Evolutionary conservation across 2,888 invertebrate genomes (phyloP).

Genomic region (Drosophila formosana): DNA sequence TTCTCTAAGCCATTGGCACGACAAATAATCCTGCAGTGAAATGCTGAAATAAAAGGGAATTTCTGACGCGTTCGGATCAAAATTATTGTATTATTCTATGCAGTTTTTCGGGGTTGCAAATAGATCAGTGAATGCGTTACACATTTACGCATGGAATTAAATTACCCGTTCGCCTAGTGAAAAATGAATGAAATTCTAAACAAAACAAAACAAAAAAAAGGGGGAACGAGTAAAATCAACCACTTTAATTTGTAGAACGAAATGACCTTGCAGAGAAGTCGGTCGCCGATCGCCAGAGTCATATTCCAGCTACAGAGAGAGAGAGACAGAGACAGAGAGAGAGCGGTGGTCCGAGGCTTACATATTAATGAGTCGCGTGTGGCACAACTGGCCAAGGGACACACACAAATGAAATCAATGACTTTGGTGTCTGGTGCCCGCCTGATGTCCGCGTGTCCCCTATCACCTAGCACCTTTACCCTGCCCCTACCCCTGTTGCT

Average conservation of each 20-base stretch:
- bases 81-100: neutral
- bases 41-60: neutral
- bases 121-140: neutral
- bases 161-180: conserved; percentile 4
- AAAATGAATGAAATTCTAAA: conserved; percentile 18
- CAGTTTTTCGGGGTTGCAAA: conserved; percentile 2
- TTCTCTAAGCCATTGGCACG: too few species aligned
- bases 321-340: neutral
- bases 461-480: conserved; percentile 54
- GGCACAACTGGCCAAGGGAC: conserved; percentile 42
- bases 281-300: conserved; percentile 5
- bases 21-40: neutral
- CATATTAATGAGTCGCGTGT: conserved; percentile 73
- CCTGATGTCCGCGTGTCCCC: conserved; percentile 58
- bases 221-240: conserved; percentile 36
- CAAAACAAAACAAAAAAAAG: conserved; percentile 5
- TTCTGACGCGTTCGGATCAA: neutral
- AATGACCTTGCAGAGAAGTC: conserved; percentile 61
- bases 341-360: conserved; percentile 32
- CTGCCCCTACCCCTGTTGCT: neutral
- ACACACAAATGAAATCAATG: conserved; percentile 63
- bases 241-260: conserved; percentile 57
- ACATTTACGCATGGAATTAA: neutral
- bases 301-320: neutral
- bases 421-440: conserved; percentile 46